A percentile compares a stretch with the other conserved stretches of the same genome.
These are phyloP conservation scores for Characodon lateralis DNA, from an alignment of 2,797 vertebrate species.

Conservation along the genomic window DNA sequence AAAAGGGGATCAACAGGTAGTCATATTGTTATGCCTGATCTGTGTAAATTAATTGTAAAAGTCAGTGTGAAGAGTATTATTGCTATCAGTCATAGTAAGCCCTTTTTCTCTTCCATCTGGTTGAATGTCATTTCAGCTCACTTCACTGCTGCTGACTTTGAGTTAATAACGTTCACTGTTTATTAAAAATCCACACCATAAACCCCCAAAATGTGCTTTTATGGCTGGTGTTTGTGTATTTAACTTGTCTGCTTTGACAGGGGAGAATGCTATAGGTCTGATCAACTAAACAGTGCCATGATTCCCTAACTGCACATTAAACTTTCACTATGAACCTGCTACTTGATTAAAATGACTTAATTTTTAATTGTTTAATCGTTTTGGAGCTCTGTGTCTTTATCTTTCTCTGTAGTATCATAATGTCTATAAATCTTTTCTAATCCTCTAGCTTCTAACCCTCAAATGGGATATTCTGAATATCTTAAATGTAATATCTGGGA, in stretches of 20 bases:
- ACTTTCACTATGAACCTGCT: neutral
- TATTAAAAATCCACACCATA: neutral
- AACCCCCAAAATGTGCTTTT: neutral
- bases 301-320: neutral
- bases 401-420: neutral
- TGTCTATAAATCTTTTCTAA: neutral
- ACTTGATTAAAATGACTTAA: neutral
- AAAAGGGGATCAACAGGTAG: no score
- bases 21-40: no score
- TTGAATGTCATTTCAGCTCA: neutral
- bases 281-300: neutral
- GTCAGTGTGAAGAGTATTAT: no score
- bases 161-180: neutral
- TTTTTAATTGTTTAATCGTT: neutral
- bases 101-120: neutral
- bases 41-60: no score
- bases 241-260: neutral
- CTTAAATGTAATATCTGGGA: neutral
- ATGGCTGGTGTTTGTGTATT: neutral
- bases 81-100: neutral
- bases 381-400: neutral
- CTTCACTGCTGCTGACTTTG: neutral
- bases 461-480: neutral
- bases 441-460: neutral
- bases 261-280: neutral